Conservation (phyloP, 2,797 vertebrate genomes). For the Austrolebias charrua region DNA sequence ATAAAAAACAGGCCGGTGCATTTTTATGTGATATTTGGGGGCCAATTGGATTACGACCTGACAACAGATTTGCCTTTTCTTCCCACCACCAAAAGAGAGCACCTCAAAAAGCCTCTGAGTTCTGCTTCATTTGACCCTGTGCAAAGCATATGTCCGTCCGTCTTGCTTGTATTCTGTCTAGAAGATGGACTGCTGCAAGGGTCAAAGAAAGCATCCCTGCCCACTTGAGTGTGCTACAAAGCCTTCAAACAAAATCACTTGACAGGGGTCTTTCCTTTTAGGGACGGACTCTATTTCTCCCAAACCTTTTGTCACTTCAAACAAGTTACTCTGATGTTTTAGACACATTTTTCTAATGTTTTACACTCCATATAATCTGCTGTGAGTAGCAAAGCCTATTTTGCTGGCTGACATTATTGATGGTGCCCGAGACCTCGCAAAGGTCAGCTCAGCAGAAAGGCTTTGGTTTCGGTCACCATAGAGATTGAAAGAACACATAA, state of each 20-base stretch:
- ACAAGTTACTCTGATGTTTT: constrained; percentile 86
- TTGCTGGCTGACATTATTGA: constrained; percentile 85
- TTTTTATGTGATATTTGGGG: constrained; percentile 71
- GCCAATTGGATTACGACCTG: constrained; percentile 57
- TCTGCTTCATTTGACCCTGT: constrained; percentile 89
- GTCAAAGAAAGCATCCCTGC: constrained; percentile 82
- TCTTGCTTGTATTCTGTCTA: constrained; percentile 83
- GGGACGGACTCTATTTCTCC: constrained; percentile 76
- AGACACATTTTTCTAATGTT: constrained; percentile 89
- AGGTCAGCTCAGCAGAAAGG: constrained; percentile 83
- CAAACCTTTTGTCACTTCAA: constrained; percentile 81
- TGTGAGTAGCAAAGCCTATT: constrained; percentile 82
- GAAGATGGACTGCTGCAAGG: constrained; percentile 83
- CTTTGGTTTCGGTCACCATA: constrained; percentile 81
- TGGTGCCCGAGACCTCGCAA: constrained; percentile 73
- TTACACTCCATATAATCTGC: constrained; percentile 98
- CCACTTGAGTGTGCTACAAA: constrained; percentile 75
- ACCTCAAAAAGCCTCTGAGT: constrained; percentile 84
- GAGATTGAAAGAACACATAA: constrained; percentile 58
- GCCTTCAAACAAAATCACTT: constrained; percentile 90
- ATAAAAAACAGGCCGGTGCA: constrained; percentile 42
- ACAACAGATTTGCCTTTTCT: constrained; percentile 76
- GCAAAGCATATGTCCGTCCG: constrained; percentile 95
- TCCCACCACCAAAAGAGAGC: constrained; percentile 77
- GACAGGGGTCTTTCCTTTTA: constrained; percentile 85